phyloP scores from a whole-genome alignment of 2,888 invertebrate genomes.

The Leptothorax acervorum region DNA sequence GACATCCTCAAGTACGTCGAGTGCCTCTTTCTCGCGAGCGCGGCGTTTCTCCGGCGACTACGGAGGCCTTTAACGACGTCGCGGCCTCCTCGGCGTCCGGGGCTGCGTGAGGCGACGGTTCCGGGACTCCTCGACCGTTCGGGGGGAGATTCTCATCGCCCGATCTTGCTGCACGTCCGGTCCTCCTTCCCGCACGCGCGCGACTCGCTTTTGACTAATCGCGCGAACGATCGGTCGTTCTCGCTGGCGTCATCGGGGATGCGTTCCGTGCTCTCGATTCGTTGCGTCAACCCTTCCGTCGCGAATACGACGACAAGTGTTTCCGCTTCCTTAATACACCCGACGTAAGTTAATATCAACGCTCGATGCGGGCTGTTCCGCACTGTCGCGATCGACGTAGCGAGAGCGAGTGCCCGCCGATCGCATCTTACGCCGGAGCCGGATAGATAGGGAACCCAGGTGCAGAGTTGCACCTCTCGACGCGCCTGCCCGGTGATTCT shows the following conservation, averaged over 20 bases:
- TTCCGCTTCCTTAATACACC: not conserved
- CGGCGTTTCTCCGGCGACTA: not conserved
- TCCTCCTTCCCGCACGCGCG: conserved; percentile 3
- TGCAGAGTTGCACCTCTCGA: conserved; percentile 55
- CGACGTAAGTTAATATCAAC: conserved; percentile 29
- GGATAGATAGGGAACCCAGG: conserved; percentile 54
- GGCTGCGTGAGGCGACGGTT: conserved; percentile 39
- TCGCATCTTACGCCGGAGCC: conserved; percentile 62
- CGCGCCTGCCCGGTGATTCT: conserved; percentile 68
- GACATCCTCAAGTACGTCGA: conserved; percentile 76
- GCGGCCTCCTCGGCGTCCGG: conserved; percentile 21
- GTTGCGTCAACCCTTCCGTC: too few species aligned
- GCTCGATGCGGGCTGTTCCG: conserved; percentile 24
- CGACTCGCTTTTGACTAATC: not conserved
- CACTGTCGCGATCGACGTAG: conserved; percentile 59
- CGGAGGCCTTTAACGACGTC: conserved; percentile 41
- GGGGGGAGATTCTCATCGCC: conserved; percentile 48
- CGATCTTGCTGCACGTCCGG: conserved; percentile 1
- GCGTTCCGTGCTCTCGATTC: not conserved
- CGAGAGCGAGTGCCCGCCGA: conserved; percentile 56
- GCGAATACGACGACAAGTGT: not conserved
- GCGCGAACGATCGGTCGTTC: not conserved
- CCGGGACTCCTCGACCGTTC: conserved; percentile 47
- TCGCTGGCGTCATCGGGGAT: conserved; percentile 17
- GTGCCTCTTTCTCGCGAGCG: not conserved